Percentiles rank a stretch among this genome's conserved stretches.
phyloP scores from a whole-genome alignment of 1,140 invertebrate species.

The Plectrocnemia conspersa region DNA sequence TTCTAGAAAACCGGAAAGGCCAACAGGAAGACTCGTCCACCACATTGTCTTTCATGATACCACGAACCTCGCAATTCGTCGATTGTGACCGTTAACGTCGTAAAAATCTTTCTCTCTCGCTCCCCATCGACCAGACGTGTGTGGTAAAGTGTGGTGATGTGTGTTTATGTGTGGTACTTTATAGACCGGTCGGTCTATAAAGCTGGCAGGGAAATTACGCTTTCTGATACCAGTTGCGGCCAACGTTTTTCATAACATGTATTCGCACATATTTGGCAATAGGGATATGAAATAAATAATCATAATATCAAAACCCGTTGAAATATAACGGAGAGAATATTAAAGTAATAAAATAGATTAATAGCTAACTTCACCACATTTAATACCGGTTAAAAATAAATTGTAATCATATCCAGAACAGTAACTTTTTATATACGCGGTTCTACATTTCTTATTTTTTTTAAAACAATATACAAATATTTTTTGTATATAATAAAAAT shows the following conservation, averaged over 20 bases:
- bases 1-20: no score
- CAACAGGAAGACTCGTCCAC: no score
- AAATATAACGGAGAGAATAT: background rate
- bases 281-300: background rate
- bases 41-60: no score
- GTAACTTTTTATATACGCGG: no score
- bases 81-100: no score
- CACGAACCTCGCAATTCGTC: background rate
- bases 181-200: background rate
- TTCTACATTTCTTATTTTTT: no score
- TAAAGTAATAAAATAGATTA: background rate
- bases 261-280: background rate
- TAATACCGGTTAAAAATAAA: no score
- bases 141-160: constrained; percentile 5
- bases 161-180: constrained; percentile 5
- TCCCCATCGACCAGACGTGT: background rate
- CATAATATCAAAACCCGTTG: background rate
- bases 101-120: background rate
- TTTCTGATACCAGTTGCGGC: background rate
- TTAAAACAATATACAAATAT: no score
- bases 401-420: no score
- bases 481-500: no score
- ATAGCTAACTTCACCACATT: background rate
- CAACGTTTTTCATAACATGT: background rate
- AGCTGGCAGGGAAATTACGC: background rate